Base-by-base conservation (phyloP, 1,140 invertebrate species). In the Homalodisca vitripennis region DNA sequence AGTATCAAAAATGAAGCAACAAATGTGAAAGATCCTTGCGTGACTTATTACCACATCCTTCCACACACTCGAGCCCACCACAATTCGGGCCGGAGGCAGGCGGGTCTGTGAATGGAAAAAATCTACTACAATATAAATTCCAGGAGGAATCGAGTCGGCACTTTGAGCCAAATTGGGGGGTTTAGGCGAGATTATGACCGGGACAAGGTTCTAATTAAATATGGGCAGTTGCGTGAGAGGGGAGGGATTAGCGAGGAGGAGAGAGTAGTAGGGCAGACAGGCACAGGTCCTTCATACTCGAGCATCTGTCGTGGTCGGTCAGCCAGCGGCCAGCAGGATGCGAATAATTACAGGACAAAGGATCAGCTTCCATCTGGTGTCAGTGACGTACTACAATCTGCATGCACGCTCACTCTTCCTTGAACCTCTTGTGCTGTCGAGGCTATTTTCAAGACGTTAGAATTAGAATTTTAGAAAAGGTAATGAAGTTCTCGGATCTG, bases 301-400 rank as follows among this genome's bases (percentile, higher is more conserved):
- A n/a, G 48, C 6, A 24, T 12, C 22, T 12, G 48, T 53, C 48
- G 34, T 24, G 48, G 12, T 20, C 3, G 12, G 48, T n/a, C 22
- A 53, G 22, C 22, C 10, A 20, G 12, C 12, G 55, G 24, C 6
- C 55, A 41, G 34, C 55, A 60, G 55, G 55, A 60, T 60, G 55
- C 55, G 55, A 60, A 60, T 60, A 60, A 60, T 60, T 60, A 60
- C 27, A 10, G n/a, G 14, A 60, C 55, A 60, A 60, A 60, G 48
- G 48, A 14, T 51, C 22, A 13, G 24, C 55, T 27, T 13, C 55
- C 55, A 60, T 60, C 55, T 60, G 55, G 55, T 6, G 24, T 27
- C 27, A 17, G 6, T 6, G 34, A 41, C 34, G 17, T n/a, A n/a
- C n/a, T n/a, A n/a, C n/a, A n/a, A n/a, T n/a, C n/a, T n/a, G n/a